Percentiles rank a stretch among this genome's conserved stretches.
Conservation (phyloP, 2,797 vertebrate species). For the Emydoidea blandingii region DNA sequence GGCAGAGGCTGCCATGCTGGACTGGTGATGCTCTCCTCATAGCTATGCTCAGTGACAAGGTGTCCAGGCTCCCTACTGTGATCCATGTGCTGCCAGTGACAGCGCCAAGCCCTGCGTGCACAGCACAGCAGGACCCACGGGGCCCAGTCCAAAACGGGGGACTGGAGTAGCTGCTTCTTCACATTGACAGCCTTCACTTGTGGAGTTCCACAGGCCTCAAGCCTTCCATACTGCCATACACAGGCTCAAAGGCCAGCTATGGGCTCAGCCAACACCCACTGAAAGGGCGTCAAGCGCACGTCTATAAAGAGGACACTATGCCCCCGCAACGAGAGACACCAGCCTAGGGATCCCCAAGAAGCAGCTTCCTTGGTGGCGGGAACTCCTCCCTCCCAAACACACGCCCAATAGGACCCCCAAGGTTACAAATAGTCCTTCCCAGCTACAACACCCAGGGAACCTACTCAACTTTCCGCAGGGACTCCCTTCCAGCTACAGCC, state of each 20-base stretch:
- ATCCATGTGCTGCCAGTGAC: not conserved
- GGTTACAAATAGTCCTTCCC: not conserved
- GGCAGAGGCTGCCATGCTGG: not conserved
- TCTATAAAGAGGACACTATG: not conserved
- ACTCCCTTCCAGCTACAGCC: not conserved
- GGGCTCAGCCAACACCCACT: not conserved
- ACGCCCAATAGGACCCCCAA: not conserved
- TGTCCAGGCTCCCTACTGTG: not conserved
- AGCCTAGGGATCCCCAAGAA: not conserved
- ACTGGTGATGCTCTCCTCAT: not conserved
- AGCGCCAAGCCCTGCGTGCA: not conserved
- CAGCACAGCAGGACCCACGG: not conserved
- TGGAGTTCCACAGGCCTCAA: too few species aligned
- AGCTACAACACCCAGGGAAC: not conserved
- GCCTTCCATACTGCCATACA: not conserved
- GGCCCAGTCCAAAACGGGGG: not conserved
- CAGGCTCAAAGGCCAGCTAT: not conserved
- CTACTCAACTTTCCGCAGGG: not conserved
- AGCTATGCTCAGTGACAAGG: not conserved
- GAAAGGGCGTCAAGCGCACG: not conserved
- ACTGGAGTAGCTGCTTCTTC: not conserved
- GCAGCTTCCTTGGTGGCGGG: not conserved
- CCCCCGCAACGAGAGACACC: not conserved
- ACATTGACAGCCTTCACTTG: not conserved
- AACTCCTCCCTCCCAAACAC: not conserved